Percentiles rank a stretch among this genome's conserved stretches.
Evolutionary conservation across 2,888 invertebrate genomes (phyloP).

Genomic region (Drosophila ezoana): DNA sequence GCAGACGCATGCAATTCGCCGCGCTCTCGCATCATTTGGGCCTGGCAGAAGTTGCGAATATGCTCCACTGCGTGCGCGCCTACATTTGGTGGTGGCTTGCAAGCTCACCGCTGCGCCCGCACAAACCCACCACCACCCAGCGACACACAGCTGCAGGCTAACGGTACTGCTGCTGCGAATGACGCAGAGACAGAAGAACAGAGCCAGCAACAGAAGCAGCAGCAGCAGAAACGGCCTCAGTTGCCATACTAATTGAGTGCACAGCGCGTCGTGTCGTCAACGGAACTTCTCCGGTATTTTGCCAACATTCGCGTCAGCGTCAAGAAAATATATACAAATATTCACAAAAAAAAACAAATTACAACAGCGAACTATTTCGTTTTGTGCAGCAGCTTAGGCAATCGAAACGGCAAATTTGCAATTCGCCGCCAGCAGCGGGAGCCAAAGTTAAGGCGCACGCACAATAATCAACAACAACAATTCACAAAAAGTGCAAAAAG

Average conservation of each 20-base stretch:
- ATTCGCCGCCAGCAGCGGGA: conserved; percentile 21
- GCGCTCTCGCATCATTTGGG: conserved; percentile 2
- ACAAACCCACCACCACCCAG: conserved; percentile 35
- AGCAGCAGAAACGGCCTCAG: conserved; percentile 27
- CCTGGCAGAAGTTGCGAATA: conserved; percentile 12
- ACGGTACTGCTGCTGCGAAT: conserved; percentile 43
- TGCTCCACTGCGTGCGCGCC: conserved; percentile 19
- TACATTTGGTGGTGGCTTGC: conserved; percentile 49
- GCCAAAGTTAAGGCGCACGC: conserved; percentile 42
- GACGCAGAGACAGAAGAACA: conserved; percentile 26
- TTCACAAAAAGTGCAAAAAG: conserved; percentile 76
- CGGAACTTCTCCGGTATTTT: conserved; percentile 29
- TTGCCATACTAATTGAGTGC: conserved; percentile 40
- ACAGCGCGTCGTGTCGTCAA: conserved; percentile 33
- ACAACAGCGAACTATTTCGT: conserved; percentile 11
- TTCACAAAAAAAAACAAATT: conserved; percentile 3
- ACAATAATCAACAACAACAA: conserved; percentile 50
- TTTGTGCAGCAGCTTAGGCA: conserved; percentile 27
- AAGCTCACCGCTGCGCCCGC: conserved; percentile 22
- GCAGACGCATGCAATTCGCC: conserved; percentile 5
- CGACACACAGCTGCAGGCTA: conserved; percentile 36
- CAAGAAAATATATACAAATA: conserved; percentile 5
- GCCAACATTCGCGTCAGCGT: background rate
- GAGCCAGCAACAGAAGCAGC: conserved; percentile 14
- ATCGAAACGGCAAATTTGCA: conserved; percentile 7